These are phyloP conservation scores for Limenitis camilla DNA, from an alignment of 2,888 invertebrate genomes.

Conservation along the genomic window DNA sequence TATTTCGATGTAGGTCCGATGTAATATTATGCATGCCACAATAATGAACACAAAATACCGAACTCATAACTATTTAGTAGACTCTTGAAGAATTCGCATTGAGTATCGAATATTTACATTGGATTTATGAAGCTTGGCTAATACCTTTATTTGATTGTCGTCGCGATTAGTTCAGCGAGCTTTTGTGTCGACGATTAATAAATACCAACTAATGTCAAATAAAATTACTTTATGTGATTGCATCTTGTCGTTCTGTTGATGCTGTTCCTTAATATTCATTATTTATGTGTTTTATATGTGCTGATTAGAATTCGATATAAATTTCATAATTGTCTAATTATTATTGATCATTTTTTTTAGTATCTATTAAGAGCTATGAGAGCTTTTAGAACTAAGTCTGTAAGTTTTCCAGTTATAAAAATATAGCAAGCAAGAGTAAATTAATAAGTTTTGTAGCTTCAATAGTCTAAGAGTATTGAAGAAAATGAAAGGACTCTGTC, in stretches of 20 bases:
- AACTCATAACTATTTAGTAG: slow-evolving; percentile 24
- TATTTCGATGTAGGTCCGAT: slow-evolving; percentile 31
- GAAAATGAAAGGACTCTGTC: no score
- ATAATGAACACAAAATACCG: slow-evolving; percentile 33
- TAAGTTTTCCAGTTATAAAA: no score
- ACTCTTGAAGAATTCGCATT: slow-evolving; percentile 28
- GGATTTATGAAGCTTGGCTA: slow-evolving; percentile 18
- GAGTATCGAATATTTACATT: slow-evolving; percentile 16
- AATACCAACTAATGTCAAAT: slow-evolving; percentile 8
- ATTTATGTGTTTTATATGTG: background rate
- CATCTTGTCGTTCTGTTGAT: slow-evolving; percentile 1
- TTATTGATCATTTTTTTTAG: no score
- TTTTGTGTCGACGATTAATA: slow-evolving; percentile 8
- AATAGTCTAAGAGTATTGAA: no score
- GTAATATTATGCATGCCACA: slow-evolving; percentile 35
- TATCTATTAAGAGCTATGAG: no score
- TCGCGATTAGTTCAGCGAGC: slow-evolving; percentile 10
- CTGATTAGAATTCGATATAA: no score
- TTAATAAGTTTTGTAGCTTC: no score
- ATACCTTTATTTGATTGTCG: slow-evolving; percentile 16
- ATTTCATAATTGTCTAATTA: no score
- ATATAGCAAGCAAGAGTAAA: no score
- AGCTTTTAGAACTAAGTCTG: no score
- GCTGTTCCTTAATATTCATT: background rate
- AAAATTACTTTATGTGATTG: slow-evolving; percentile 4